These are phyloP conservation scores for Oncorhynchus kisutch DNA, from an alignment of 2,113 vertebrate species.

Conservation along the genomic window DNA sequence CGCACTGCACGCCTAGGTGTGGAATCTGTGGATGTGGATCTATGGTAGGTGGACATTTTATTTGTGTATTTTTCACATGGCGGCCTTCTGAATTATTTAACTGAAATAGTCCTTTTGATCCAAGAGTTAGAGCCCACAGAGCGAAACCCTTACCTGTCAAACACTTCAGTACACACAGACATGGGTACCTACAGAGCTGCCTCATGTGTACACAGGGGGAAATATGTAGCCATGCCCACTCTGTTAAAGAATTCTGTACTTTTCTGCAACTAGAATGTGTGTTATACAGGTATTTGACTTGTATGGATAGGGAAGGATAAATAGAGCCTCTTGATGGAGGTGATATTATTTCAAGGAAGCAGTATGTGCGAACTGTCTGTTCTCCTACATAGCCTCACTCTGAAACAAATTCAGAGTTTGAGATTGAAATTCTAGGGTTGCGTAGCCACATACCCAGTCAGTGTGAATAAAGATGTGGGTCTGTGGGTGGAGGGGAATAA, in stretches of 20 bases:
- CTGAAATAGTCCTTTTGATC: conserved; percentile 60
- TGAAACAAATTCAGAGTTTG: no score
- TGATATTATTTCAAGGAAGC: not conserved
- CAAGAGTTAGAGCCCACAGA: conserved; percentile 40
- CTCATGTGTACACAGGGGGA: not conserved
- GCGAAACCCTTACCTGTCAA: conserved; percentile 57
- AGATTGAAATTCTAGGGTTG: no score
- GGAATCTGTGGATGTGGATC: conserved; percentile 4
- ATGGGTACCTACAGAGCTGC: conserved; percentile 14
- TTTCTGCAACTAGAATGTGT: not conserved
- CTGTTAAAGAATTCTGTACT: not conserved
- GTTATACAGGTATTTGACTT: not conserved
- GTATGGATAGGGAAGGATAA: not conserved
- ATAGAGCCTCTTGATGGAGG: not conserved
- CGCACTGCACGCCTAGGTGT: not conserved
- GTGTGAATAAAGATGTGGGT: no score
- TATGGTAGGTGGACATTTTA: conserved; percentile 50
- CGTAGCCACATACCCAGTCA: not conserved
- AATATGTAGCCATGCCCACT: not conserved
- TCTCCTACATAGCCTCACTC: no score
- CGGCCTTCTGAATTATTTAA: conserved; percentile 67
- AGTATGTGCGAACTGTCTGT: not conserved
- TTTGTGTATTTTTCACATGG: conserved; percentile 48
- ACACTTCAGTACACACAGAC: conserved; percentile 49
- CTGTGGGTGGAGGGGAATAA: not conserved